phyloP scores from a whole-genome alignment of 2,113 vertebrate species.

The Sander vitreus region DNA sequence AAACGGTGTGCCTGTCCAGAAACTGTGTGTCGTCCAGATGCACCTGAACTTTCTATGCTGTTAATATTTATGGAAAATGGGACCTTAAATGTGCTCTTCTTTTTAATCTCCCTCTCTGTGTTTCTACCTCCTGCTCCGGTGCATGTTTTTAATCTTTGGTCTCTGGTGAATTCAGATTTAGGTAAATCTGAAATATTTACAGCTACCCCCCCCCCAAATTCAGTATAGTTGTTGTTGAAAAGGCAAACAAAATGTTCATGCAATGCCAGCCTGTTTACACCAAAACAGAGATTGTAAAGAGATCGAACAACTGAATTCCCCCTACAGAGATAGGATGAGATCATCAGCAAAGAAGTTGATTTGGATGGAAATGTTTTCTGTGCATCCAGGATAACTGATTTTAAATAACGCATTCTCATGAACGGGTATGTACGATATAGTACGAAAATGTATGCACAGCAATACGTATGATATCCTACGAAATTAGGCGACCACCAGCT shows the following conservation, averaged over 20 bases:
- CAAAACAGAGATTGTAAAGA: neutral
- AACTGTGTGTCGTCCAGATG: neutral
- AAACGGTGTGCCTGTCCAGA: slow-evolving; percentile 26
- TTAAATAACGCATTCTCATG: neutral
- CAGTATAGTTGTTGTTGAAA: neutral
- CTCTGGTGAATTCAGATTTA: neutral
- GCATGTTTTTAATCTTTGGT: slow-evolving; percentile 1
- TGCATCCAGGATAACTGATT: neutral
- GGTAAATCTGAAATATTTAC: neutral
- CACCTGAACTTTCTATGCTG: slow-evolving; percentile 13
- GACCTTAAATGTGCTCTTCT: slow-evolving; percentile 37
- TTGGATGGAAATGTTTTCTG: neutral
- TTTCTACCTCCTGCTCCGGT: slow-evolving; percentile 53
- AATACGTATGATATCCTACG: too few species aligned
- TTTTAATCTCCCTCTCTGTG: slow-evolving; percentile 34
- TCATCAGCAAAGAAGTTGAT: neutral
- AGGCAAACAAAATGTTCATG: neutral
- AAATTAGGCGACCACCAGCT: too few species aligned
- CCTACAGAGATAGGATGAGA: neutral
- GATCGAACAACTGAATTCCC: neutral
- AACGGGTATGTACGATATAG: too few species aligned
- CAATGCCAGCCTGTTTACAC: neutral
- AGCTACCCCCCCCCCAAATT: neutral
- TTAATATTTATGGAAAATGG: slow-evolving; percentile 16
- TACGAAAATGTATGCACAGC: too few species aligned